Conservation (phyloP, 2,113 vertebrate species). For the Pteruthius melanotis region DNA sequence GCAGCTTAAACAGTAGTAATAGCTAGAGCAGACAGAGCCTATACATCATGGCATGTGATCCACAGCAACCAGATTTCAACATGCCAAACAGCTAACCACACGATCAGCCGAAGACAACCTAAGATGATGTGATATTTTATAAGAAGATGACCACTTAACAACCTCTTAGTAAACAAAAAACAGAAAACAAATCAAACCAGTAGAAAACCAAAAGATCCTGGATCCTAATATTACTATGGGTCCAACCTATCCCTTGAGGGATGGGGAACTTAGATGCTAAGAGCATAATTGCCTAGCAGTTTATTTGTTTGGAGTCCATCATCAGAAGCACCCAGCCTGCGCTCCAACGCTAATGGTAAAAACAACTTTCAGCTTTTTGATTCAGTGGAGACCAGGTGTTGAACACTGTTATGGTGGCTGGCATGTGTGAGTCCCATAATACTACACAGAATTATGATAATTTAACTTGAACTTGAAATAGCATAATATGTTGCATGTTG, state of each 20-base stretch:
- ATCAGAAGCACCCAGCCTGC: not conserved
- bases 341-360: not conserved
- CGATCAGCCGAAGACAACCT: rapidly evolving
- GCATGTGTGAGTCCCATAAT: not conserved
- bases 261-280: not conserved
- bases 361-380: not conserved
- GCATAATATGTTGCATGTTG: not conserved
- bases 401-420: not conserved
- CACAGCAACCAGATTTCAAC: not conserved
- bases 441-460: not conserved
- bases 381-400: not conserved
- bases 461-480: not conserved
- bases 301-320: not conserved
- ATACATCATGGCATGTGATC: rapidly evolving
- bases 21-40: not conserved
- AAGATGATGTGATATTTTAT: not conserved
- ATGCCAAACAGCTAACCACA: not conserved
- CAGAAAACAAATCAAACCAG: not conserved
- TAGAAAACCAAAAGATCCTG: not conserved
- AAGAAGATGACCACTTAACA: not conserved
- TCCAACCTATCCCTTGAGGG: not conserved
- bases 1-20: not conserved
- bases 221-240: not conserved
- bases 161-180: not conserved
- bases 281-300: not conserved